Evolutionary conservation across 2,888 invertebrate genomes (phyloP).

Genomic region (Tyria jacobaeae): DNA sequence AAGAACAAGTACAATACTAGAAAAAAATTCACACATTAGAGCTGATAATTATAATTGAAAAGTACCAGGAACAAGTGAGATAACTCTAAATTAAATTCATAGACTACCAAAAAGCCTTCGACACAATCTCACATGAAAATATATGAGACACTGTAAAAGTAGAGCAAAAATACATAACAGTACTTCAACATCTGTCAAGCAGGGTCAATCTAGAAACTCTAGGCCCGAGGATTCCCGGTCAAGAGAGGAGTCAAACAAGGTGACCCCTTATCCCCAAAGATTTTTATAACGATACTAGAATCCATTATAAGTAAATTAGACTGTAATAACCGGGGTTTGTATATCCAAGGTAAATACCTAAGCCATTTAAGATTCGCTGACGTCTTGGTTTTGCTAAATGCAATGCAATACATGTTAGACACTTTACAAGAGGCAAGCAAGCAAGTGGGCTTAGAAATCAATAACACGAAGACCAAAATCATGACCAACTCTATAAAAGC

Average conservation of each 20-base stretch:
- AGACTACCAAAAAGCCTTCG: too few relatives aligned
- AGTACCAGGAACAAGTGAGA: neutral
- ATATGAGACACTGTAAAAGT: neutral
- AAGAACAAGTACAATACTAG: neutral
- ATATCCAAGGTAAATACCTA: constrained; percentile 1
- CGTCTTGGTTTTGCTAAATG: too few relatives aligned
- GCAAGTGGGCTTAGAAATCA: too few relatives aligned
- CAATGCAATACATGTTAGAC: neutral
- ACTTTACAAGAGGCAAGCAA: constrained; percentile 17
- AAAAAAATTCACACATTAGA: neutral
- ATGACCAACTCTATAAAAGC: too few relatives aligned
- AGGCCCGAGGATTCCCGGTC: too few relatives aligned
- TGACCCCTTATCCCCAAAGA: neutral
- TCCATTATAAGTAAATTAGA: constrained; percentile 6
- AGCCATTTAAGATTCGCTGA: too few relatives aligned
- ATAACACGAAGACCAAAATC: too few relatives aligned
- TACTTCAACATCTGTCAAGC: constrained; percentile 8
- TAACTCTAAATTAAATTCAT: too few relatives aligned
- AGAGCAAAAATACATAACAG: constrained; percentile 8
- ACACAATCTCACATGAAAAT: too few relatives aligned
- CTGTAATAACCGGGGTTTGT: neutral
- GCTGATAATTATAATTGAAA: neutral
- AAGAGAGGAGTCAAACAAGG: neutral
- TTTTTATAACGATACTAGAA: neutral
- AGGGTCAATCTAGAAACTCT: constrained; percentile 5